Percentiles rank a stretch among this genome's conserved stretches.
Evolutionary conservation across 2,888 invertebrate species (phyloP).

Genomic region (Chrysotoxum bicinctum): DNA sequence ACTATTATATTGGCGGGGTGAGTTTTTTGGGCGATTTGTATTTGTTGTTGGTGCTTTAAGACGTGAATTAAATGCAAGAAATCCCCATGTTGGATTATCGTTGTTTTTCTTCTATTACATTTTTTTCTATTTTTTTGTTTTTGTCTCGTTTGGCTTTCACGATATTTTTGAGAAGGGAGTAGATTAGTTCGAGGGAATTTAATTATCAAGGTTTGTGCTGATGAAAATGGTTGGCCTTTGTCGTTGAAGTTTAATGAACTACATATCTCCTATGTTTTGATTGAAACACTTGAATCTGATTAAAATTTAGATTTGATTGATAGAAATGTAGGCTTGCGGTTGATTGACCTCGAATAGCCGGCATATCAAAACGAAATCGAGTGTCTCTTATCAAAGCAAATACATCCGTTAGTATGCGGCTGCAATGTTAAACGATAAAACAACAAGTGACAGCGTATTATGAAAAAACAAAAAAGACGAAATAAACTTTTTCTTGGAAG

Average conservation of each 20-base stretch:
- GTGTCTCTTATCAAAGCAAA: constrained; percentile 1
- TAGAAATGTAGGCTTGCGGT: background rate
- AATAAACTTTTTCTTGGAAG: background rate
- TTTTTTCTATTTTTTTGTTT: background rate
- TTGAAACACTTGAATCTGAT: background rate
- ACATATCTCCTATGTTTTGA: background rate
- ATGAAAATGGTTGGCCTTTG: background rate
- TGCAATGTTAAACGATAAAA: background rate
- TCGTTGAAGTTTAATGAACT: background rate
- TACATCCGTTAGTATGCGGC: background rate
- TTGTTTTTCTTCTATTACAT: background rate
- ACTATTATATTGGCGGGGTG: background rate
- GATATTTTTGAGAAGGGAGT: too few species aligned
- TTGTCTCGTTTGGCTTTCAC: background rate
- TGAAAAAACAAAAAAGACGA: background rate
- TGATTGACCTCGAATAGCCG: background rate
- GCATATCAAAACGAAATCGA: background rate
- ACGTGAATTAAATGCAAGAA: background rate
- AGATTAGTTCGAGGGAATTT: background rate
- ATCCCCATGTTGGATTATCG: background rate
- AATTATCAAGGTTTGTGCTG: background rate
- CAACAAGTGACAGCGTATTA: background rate
- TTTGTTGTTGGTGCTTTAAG: background rate
- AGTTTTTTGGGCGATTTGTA: background rate
- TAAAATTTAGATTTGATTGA: background rate